Base-by-base conservation (phyloP, 2,888 invertebrate species). In the Cynaeus angustus region DNA sequence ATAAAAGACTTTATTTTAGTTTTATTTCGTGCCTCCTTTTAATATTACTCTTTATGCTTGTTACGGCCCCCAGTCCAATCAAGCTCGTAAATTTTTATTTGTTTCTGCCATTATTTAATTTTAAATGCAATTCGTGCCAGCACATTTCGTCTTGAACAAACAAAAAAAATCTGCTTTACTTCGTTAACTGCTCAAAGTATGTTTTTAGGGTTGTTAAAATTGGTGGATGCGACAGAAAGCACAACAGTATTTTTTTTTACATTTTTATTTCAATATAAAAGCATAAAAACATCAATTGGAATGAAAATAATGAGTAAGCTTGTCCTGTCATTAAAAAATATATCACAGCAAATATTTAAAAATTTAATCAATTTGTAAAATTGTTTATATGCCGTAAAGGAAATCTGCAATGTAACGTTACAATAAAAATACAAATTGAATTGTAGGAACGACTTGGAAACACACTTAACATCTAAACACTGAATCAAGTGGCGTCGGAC, bases 331-430 rank as follows among this genome's bases (percentile, higher is more conserved):
- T 38, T 61, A 68, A 64, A 59, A 43, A 68, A 55, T 26, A 48
- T 68, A 68, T 68, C 68, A 68, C 68, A 68, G 68, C 68, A 68
- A 68, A 56, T 68, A 59, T 28, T 56, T 55, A 46, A 53, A 33
- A 53, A 10, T 13, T 33, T 12, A 41, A 41, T 12, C 2, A 13
- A 12, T 41, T 13, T 41, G 12, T 41, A 10, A 10, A 33, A 33
- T 9, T 7, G 41, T 53, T 58, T 43, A 30, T 26, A 56, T 37
- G 53, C 12, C 12, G 9, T 9, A 50, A 50, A 28, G 30, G 8
- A 48, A 48, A 6, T 2, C 37, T 37, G 37, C 41, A 13, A 12
- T 41, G 13, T 33, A 41, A 52, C 3, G 6, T 26, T 10, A 48
- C 48, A 48, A 33, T 16, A 61, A 61, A 26, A 46, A 59, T 46